Base-by-base conservation (phyloP, 2,888 invertebrate genomes). In the Automeris io region DNA sequence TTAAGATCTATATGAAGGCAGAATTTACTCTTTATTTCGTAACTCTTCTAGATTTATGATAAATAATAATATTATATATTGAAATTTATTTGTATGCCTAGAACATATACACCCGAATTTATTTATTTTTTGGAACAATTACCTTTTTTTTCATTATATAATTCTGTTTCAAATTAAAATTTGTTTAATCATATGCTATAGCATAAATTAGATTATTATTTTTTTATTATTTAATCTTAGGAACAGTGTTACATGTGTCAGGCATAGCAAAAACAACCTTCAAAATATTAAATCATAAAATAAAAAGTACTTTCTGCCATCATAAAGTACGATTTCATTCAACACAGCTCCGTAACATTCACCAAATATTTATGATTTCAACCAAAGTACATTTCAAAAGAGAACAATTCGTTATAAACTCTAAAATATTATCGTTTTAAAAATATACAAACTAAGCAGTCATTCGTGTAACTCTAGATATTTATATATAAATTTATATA, bases 361-460 rank as follows among this genome's bases (percentile, higher is more conserved):
- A 51, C 52, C 57, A 54, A 61, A 62, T 64, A 51, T 50, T 49
- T 8, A 13, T 58, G 59, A 61, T 62, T 55, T 54, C 54, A 66
- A 71, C 63, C 54, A 61, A 69, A 62, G 60, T 60, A 65, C 61
- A 70, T 59, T 18, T 23, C 19, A 24, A 45, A 73, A 75, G 70
- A 67, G 70, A 74, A 74, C 71, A 69, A 70, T 63, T 73, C 61
- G 47, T 64, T 53, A n/a, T n/a, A n/a, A 56, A 23, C 67, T 61
- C 60, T 70, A 61, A 66, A 69, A 57, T 45, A 40, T 52, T 64
- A 73, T 72, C 75, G 71, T 74, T 73, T 73, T 70, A 70, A 71
- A 70, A 74, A 69, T 73, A 74, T 85, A 83, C 68, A 76, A 82
- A 83, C 85, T 85, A 85, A 79, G 83, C 85, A 85, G 85, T 85